Evolutionary conservation across 1,140 invertebrate species (phyloP).

Genomic region (Pararge aegeria): DNA sequence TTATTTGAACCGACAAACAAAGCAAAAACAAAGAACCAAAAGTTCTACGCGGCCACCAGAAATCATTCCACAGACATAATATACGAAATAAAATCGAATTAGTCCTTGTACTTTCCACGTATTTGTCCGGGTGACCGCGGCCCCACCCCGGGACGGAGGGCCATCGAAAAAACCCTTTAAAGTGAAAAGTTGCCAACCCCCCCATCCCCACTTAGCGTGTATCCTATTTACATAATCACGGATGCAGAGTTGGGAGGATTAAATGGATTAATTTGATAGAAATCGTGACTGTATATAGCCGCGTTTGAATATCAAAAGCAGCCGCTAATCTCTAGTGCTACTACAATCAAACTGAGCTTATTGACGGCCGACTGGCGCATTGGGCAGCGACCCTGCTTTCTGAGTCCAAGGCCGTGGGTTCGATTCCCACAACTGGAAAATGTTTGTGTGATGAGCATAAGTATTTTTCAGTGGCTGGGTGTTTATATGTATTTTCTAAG

Average conservation of each 20-base stretch:
- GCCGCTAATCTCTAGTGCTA: not conserved
- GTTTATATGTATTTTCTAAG: too few species aligned
- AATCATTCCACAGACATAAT: conserved; percentile 23
- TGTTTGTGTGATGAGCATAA: too few species aligned
- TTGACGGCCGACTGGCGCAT: too few species aligned
- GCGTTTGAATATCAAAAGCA: not conserved
- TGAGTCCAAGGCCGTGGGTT: too few species aligned
- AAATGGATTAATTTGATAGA: conserved; percentile 14
- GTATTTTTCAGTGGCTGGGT: too few species aligned
- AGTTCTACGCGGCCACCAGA: too few species aligned
- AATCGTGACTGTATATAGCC: not conserved
- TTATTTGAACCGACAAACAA: too few species aligned
- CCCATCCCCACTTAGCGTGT: conserved; percentile 25
- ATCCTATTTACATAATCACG: conserved; percentile 32
- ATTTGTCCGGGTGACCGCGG: conserved; percentile 51
- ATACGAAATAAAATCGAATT: conserved; percentile 50
- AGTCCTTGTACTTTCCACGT: conserved; percentile 47
- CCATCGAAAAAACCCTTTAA: conserved; percentile 57
- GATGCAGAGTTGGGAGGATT: conserved; percentile 11
- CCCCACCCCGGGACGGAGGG: conserved; percentile 24
- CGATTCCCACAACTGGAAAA: too few species aligned
- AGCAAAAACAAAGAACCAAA: too few species aligned
- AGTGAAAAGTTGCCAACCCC: conserved; percentile 52
- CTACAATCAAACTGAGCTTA: too few species aligned
- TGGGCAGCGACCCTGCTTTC: too few species aligned